Evolutionary conservation across 2,888 invertebrate genomes (phyloP).

Genomic region (Philonicus albiceps): DNA sequence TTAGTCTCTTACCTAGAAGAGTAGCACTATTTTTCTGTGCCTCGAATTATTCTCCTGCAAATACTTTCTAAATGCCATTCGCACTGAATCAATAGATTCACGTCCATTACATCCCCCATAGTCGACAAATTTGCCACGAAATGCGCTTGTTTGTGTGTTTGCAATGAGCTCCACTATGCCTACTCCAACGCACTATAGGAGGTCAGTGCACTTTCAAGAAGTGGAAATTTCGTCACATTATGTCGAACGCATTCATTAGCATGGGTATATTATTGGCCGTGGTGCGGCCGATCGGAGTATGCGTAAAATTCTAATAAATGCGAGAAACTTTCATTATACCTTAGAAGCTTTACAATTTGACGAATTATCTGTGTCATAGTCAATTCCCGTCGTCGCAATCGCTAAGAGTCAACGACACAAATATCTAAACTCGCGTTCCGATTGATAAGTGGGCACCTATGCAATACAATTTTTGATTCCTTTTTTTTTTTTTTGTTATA

Average conservation of each 20-base stretch:
- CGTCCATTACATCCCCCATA: not conserved
- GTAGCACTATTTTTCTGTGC: not conserved
- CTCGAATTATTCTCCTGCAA: not conserved
- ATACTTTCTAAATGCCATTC: not conserved
- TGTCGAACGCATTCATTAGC: conserved; percentile 33
- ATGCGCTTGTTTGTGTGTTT: not conserved
- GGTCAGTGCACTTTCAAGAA: conserved; percentile 7
- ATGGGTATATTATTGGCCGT: not conserved
- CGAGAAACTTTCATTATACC: conserved; percentile 2
- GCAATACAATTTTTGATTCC: not conserved
- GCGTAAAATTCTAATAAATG: conserved; percentile 25
- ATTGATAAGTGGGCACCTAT: not conserved
- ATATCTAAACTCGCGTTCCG: not conserved
- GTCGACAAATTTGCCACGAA: not conserved
- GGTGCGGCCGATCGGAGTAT: not conserved
- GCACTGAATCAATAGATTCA: not conserved
- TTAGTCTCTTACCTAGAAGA: no score
- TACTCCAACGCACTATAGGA: conserved; percentile 17
- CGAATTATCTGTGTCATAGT: conserved; percentile 26
- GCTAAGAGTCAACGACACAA: not conserved
- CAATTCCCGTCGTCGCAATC: not conserved
- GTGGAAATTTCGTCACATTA: conserved; percentile 33
- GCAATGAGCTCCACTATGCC: not conserved
- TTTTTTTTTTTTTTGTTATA: not conserved
- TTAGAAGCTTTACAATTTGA: conserved; percentile 16